Evolutionary conservation across 2,888 invertebrate genomes (phyloP).

Genomic region (Aphidius colemani): DNA sequence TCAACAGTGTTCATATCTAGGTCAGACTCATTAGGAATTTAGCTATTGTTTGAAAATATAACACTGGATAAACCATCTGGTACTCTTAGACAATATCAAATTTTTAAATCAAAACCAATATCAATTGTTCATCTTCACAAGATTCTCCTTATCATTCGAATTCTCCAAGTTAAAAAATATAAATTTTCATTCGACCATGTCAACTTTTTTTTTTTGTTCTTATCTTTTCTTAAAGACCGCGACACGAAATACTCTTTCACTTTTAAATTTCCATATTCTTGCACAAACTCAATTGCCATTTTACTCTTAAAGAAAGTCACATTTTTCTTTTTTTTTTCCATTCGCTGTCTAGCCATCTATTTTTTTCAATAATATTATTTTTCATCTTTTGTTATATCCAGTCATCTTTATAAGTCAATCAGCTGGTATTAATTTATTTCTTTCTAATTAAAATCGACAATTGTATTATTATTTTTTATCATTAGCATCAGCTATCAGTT

Average conservation of each 20-base stretch:
- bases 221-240: background rate
- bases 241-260: background rate
- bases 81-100: background rate
- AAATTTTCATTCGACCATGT: background rate
- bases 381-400: background rate
- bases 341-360: background rate
- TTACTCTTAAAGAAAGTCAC: background rate
- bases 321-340: background rate
- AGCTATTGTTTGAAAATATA: conserved; percentile 38
- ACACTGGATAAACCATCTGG: conserved; percentile 23
- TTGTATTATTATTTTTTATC: too few species aligned
- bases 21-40: conserved; percentile 47
- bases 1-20: conserved; percentile 34
- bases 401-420: too few species aligned
- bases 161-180: background rate
- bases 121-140: background rate
- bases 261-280: conserved; percentile 1
- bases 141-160: background rate
- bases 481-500: background rate
- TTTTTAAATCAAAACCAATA: background rate
- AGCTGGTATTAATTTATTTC: too few species aligned
- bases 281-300: background rate
- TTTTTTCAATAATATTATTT: background rate
- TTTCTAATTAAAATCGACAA: too few species aligned
- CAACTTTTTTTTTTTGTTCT: conserved; percentile 4